phyloP scores from a whole-genome alignment of 2,113 vertebrate genomes.

The Sialia sialis region DNA sequence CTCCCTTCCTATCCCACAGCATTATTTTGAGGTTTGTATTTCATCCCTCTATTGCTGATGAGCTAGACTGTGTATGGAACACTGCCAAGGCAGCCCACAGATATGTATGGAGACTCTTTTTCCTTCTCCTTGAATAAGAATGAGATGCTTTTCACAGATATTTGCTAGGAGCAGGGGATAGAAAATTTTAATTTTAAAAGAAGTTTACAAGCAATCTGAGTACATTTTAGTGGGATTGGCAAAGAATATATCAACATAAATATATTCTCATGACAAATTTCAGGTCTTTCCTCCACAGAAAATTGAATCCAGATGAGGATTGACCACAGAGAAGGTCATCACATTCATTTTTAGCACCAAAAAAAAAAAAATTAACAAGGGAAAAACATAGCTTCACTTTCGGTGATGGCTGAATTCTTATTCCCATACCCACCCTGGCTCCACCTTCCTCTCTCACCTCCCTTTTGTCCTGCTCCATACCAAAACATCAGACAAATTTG shows the following conservation, averaged over 20 bases:
- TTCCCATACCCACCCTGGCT: rapidly evolving
- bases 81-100: not conserved
- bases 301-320: not conserved
- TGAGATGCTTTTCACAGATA: not conserved
- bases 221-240: not conserved
- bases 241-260: not conserved
- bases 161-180: not conserved
- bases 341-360: not conserved
- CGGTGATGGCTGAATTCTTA: not conserved
- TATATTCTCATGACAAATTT: not conserved
- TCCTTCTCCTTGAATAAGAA: not conserved
- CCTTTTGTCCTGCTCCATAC: not conserved
- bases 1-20: not conserved
- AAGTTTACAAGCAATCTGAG: not conserved
- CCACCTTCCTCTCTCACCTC: not conserved
- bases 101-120: not conserved
- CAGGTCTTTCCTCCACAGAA: not conserved
- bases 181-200: not conserved
- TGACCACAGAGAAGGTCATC: not conserved
- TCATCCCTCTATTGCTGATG: not conserved
- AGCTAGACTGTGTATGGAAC: not conserved
- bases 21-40: not conserved
- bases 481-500: not conserved
- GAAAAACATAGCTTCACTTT: not conserved
- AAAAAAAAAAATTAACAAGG: not conserved